A percentile compares a stretch with the other conserved stretches of the same genome.
Conservation (phyloP, 2,113 vertebrate species). For the Terrapene triunguis region DNA sequence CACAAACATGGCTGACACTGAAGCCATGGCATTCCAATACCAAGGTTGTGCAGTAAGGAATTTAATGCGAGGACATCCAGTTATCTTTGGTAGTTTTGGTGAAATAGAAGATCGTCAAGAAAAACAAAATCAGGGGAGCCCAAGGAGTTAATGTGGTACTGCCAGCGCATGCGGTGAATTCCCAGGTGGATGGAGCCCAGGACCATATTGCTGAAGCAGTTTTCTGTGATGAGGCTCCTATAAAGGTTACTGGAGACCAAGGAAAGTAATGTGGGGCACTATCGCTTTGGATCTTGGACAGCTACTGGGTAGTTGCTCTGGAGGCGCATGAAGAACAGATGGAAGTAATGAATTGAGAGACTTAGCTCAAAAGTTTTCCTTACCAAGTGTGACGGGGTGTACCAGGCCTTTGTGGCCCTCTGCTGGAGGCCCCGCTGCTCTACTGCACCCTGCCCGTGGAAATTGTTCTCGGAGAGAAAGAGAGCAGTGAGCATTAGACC, state of each 20-base stretch:
- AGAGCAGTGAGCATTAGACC: no score
- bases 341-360: background rate
- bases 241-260: no score
- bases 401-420: no score
- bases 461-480: no score
- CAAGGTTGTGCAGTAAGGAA: background rate
- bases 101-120: background rate
- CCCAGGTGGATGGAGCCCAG: background rate
- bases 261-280: background rate
- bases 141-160: background rate
- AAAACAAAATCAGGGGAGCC: background rate
- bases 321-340: background rate
- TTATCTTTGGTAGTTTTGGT: background rate
- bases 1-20: background rate
- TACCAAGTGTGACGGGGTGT: no score
- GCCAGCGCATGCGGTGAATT: background rate
- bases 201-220: background rate
- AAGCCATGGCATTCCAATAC: background rate
- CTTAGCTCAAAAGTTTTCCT: background rate
- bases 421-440: no score
- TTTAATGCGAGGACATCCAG: accelerated
- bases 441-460: no score
- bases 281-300: background rate
- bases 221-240: background rate
- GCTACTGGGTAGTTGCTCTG: background rate